Conservation (phyloP, 1,140 invertebrate genomes). For the Protaetia brevitarsis region DNA sequence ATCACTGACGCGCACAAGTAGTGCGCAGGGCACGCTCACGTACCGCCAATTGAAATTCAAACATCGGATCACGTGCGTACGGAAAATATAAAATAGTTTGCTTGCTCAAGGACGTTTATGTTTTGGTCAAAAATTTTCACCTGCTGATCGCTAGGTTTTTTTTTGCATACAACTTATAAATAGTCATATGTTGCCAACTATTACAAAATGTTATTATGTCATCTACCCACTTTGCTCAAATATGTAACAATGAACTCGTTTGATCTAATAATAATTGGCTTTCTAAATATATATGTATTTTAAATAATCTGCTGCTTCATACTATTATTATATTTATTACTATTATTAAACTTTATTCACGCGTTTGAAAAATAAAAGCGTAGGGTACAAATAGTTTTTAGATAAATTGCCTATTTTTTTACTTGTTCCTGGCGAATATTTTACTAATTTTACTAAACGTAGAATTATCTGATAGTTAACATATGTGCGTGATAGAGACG, state of each 20-base stretch:
- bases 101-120: conserved; percentile 53
- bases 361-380: no score
- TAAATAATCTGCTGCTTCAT: no score
- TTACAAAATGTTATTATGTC: background rate
- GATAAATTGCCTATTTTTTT: no score
- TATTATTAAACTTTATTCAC: no score
- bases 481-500: no score
- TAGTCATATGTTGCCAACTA: background rate
- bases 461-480: no score
- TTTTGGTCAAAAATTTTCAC: conserved; percentile 48
- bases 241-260: background rate
- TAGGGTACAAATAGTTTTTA: no score
- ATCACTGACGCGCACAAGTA: conserved; percentile 48
- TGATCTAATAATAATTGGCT: background rate
- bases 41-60: conserved; percentile 40
- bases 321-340: no score
- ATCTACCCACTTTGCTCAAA: no score
- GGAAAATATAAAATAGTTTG: conserved; percentile 39
- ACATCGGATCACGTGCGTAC: conserved; percentile 42
- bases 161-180: background rate
- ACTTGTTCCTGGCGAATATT: no score
- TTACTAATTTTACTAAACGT: no score
- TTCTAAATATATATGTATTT: no score
- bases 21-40: conserved; percentile 49
- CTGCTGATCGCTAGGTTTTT: conserved; percentile 10